Percentiles rank a stretch among this genome's conserved stretches.
Conservation (phyloP, 2,888 invertebrate genomes). For the Lottia scabra region DNA sequence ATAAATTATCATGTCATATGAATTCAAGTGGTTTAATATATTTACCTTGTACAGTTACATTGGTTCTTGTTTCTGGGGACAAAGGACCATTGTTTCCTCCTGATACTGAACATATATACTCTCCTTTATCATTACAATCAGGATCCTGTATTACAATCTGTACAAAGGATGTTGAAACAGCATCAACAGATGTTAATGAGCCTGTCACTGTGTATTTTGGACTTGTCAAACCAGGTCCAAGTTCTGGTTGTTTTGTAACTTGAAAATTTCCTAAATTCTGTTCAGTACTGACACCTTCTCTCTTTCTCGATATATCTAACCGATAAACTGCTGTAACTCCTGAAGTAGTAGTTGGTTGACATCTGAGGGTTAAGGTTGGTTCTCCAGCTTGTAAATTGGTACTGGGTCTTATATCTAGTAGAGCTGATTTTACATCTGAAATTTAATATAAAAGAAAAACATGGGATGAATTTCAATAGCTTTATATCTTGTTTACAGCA, state of each 20-base stretch:
- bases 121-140: background rate
- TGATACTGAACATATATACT: background rate
- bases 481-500: too few species aligned
- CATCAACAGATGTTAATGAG: background rate
- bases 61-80: background rate
- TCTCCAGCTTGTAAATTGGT: background rate
- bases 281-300: too few species aligned
- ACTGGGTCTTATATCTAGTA: background rate
- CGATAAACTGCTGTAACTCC: background rate
- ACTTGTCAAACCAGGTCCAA: background rate
- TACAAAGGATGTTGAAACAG: background rate
- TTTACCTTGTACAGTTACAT: background rate
- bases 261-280: too few species aligned
- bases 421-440: background rate
- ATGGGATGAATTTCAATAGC: background rate
- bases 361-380: background rate
- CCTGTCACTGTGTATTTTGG: background rate
- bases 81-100: background rate
- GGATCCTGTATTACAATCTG: background rate
- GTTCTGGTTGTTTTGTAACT: background rate
- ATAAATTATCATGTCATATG: too few species aligned
- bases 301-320: background rate
- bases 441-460: background rate
- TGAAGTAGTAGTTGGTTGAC: background rate
- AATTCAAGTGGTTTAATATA: background rate